Conservation (phyloP, 2,888 invertebrate genomes). For the Chamaedrilus cognettii region DNA sequence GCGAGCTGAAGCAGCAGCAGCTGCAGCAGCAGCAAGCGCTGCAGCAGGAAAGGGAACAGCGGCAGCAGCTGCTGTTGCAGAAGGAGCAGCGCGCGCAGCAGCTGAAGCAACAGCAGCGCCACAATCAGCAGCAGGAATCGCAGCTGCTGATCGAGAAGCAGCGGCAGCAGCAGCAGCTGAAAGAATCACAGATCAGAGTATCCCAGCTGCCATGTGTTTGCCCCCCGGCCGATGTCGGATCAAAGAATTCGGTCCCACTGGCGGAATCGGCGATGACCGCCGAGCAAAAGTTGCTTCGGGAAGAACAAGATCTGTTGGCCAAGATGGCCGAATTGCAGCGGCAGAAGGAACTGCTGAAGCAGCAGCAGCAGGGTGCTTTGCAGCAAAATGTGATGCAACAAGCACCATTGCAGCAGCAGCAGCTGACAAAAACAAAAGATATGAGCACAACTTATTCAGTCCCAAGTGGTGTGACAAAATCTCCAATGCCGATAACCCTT, state of each 20-base stretch:
- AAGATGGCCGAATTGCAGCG: conserved; percentile 12
- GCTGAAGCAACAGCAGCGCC: neutral
- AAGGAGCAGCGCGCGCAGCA: neutral
- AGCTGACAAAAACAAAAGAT: too few species aligned
- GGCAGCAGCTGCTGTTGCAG: conserved; percentile 1
- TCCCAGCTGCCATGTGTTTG: too few species aligned
- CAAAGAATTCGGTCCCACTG: too few species aligned
- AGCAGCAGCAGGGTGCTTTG: too few species aligned
- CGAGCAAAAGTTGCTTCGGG: neutral
- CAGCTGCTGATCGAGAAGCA: neutral
- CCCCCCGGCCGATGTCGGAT: too few species aligned
- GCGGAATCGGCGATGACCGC: too few species aligned
- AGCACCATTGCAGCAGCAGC: too few species aligned
- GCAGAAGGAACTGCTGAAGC: conserved; percentile 5
- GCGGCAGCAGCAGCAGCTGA: conserved; percentile 5
- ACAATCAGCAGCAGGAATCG: neutral
- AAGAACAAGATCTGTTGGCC: conserved; percentile 8
- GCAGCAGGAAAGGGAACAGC: neutral
- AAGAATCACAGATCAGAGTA: too few species aligned
- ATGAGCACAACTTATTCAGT: too few species aligned
- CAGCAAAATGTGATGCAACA: too few species aligned
- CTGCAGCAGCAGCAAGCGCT: neutral
- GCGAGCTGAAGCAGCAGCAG: neutral
- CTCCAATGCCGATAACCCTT: too few species aligned
- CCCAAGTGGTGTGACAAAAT: too few species aligned